Evolutionary conservation across 1,140 invertebrate genomes (phyloP).

Genomic region (Ruditapes philippinarum): DNA sequence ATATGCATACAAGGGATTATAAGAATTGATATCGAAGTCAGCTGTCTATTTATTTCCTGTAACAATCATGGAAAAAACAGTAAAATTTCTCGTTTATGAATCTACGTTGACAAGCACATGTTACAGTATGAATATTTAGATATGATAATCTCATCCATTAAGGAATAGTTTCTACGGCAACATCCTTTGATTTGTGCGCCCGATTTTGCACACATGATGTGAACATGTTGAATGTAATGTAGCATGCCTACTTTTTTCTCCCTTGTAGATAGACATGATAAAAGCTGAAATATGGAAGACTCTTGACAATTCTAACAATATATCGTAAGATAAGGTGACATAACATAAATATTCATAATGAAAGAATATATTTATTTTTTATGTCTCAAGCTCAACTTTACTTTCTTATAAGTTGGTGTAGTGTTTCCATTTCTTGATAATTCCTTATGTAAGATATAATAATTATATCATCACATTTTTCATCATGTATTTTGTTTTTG

Average conservation of each 20-base stretch:
- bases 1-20: background rate
- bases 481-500: no score
- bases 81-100: conserved; percentile 10
- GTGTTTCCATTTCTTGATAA: no score
- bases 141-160: conserved; percentile 60
- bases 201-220: conserved; percentile 19
- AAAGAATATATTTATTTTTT: no score
- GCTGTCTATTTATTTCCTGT: conserved; percentile 19
- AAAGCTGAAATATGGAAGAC: no score
- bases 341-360: no score
- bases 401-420: no score
- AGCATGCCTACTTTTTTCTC: background rate
- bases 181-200: conserved; percentile 33
- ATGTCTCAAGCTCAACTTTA: no score
- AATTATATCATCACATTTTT: no score
- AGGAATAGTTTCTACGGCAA: conserved; percentile 37
- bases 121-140: conserved; percentile 58
- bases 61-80: conserved; percentile 16
- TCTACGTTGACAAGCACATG: conserved; percentile 26
- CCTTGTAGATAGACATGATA: no score
- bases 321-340: no score
- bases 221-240: conserved; percentile 48
- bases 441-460: no score
- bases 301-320: no score
- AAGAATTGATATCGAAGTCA: conserved; percentile 26